Evolutionary conservation across 1,140 invertebrate species (phyloP), one percentile per base, ranked within the genome.

Genomic region (Orchesella cincta): DNA sequence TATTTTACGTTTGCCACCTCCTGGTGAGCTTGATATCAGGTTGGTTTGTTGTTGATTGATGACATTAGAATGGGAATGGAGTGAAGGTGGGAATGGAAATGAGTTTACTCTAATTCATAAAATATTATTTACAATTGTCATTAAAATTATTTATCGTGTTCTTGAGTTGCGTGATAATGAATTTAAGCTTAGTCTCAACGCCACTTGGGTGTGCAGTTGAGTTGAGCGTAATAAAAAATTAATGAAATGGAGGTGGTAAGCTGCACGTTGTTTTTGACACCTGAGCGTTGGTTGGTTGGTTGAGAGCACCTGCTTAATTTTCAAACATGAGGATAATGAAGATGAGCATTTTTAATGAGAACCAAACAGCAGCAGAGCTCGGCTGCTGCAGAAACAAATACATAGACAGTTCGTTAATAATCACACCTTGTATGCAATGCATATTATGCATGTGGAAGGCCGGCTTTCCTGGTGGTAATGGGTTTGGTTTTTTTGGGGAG

Each of bases 291-390:
- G 5, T 5, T n/a, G 54, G 12, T 57, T 57, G 39, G 39, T 46
- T 46, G 39, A 12, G 54, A 23, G 62, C 31, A 31, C 33, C 31
- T 67, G 28, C 26, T 67, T 67, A 67, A 67, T 67, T 67, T 67
- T 67, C 62, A 26, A 67, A 67, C 62, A 67, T 67, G 62, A 67
- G 26, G 62, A 67, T 67, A 67, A 67, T 67, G 62, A 67, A 31
- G 62, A 67, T 67, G 62, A 67, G 62, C 23, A 31, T 67, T 31
- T 67, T 23, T 67, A 67, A 67, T 67, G 62, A 67, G 12, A n/a
- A 31, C 29, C 14, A 67, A 31, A 33, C 12, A 14, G 14, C 23
- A 57, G 54, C 12, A 3, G 8, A 23, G 54, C n/a, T 18, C 26
- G 54, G 23, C n/a, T 57, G 54, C 14, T 57, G 39, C 20, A 46